These are phyloP conservation scores for Loriculus beryllinus DNA, from an alignment of 2,797 vertebrate genomes.

Conservation along the genomic window DNA sequence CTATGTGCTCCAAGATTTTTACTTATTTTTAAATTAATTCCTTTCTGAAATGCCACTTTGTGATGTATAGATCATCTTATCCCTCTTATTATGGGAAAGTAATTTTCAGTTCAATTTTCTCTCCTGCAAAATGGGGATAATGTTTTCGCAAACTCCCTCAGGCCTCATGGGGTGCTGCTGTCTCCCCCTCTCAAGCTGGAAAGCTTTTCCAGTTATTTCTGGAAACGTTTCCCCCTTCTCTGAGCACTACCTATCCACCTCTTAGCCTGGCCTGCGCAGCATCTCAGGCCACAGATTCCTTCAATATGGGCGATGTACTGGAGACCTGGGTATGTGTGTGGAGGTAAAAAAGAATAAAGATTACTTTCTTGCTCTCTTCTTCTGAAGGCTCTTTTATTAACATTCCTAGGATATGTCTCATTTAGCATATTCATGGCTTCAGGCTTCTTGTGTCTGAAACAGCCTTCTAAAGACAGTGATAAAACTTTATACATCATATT, in stretches of 20 bases:
- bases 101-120: slow-evolving; percentile 10
- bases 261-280: background rate
- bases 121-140: background rate
- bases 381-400: background rate
- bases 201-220: background rate
- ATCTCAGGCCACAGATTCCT: background rate
- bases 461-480: background rate
- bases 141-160: background rate
- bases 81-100: background rate
- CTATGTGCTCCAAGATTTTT: background rate
- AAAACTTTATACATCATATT: background rate
- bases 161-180: background rate
- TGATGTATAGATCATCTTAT: background rate
- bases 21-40: background rate
- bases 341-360: background rate
- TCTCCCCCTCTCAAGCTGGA: background rate
- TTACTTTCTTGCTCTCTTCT: background rate
- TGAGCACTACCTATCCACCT: background rate
- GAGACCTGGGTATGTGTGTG: rapidly evolving
- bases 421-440: background rate
- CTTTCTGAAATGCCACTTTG: background rate
- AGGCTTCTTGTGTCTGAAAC: background rate
- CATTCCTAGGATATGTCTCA: background rate
- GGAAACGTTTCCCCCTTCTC: background rate
- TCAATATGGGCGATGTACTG: background rate